Conservation (phyloP, 1,140 invertebrate genomes). For the Lepidurus packardi region DNA sequence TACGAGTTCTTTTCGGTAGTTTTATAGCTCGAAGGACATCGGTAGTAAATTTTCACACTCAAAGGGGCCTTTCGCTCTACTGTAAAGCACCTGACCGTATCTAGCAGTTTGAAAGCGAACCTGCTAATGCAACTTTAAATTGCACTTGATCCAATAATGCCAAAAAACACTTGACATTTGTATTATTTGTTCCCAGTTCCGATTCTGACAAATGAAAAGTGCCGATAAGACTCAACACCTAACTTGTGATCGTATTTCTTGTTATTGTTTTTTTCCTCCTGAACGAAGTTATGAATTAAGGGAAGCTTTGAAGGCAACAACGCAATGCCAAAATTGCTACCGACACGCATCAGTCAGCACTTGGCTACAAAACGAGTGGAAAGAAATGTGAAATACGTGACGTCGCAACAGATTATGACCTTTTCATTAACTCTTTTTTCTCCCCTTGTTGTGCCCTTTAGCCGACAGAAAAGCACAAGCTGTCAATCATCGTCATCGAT, state of each 20-base stretch:
- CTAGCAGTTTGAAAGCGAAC: neutral
- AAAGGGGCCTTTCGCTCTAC: neutral
- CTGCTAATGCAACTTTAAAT: neutral
- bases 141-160: neutral
- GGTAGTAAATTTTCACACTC: neutral
- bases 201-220: too few species aligned
- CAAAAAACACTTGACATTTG: neutral
- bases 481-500: slow-evolving; percentile 1
- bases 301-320: neutral
- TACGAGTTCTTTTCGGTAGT: neutral
- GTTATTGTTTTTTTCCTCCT: too few species aligned
- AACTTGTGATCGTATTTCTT: too few species aligned
- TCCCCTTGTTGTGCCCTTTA: neutral
- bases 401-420: neutral
- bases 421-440: neutral
- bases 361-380: neutral
- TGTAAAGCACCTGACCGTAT: slow-evolving; percentile 12
- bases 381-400: neutral
- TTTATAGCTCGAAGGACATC: neutral
- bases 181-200: neutral
- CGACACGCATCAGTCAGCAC: neutral
- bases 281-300: neutral
- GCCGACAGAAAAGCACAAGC: neutral
- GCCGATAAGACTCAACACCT: too few species aligned
- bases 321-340: neutral